Evolutionary conservation across 2,113 vertebrate species (phyloP).

Genomic region (Nesogale talazaci): DNA sequence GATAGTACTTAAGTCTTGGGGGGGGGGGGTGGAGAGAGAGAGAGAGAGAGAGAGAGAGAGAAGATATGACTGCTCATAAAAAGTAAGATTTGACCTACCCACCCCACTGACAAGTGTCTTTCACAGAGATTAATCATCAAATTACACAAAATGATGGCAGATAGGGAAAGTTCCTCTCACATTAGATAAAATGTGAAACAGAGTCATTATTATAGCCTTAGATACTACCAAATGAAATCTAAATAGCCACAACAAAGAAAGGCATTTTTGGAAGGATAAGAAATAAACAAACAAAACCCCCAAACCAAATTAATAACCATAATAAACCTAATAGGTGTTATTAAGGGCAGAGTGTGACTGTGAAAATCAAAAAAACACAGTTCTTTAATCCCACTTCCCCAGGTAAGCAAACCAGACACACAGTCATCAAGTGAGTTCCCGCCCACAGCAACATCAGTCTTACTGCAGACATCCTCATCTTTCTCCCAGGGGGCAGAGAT

Average conservation of each 20-base stretch:
- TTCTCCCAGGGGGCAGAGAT: no score
- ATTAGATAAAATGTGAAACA: constrained; percentile 1
- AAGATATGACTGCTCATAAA: background rate
- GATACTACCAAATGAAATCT: background rate
- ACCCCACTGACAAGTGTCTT: background rate
- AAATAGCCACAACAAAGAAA: constrained; percentile 30
- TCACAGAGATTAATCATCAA: background rate
- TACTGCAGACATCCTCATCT: no score
- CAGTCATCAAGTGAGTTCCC: no score
- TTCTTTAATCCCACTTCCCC: constrained; percentile 26
- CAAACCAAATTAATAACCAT: background rate
- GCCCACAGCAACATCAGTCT: no score
- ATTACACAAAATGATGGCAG: background rate
- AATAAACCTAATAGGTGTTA: constrained; percentile 7
- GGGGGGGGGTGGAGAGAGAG: no score
- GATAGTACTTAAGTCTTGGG: background rate
- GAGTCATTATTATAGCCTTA: background rate
- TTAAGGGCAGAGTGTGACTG: background rate
- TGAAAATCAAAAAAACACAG: background rate
- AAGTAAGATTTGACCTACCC: background rate
- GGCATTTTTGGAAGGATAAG: background rate
- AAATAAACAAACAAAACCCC: background rate
- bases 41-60: background rate
- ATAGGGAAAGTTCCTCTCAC: background rate
- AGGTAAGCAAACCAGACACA: background rate